These are phyloP conservation scores for Heloderma charlesbogerti DNA, from an alignment of 2,113 vertebrate genomes.

Conservation along the genomic window DNA sequence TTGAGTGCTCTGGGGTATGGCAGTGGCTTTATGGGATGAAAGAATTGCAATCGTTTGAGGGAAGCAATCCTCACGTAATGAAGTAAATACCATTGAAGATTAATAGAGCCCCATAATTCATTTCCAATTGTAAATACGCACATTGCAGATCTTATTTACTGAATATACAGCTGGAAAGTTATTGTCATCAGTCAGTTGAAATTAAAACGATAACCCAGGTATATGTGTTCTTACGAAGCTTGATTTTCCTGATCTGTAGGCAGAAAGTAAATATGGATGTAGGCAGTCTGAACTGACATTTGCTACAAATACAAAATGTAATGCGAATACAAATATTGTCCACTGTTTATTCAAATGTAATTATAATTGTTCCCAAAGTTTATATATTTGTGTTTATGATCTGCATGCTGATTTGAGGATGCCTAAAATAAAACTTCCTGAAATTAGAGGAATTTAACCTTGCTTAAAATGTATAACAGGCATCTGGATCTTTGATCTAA, in stretches of 20 bases:
- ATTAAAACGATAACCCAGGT: not conserved
- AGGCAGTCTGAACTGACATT: not conserved
- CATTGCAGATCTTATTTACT: not conserved
- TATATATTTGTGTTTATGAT: not conserved
- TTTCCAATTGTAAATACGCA: constrained; percentile 9
- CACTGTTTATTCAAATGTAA: not conserved
- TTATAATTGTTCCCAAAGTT: not conserved
- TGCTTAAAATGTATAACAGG: not conserved
- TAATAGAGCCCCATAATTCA: not conserved
- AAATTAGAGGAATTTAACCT: not conserved
- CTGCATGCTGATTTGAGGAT: not conserved
- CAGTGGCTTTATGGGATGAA: not conserved
- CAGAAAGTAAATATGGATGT: not conserved
- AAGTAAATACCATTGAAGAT: not conserved
- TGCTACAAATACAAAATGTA: constrained; percentile 1
- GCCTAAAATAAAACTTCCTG: not conserved
- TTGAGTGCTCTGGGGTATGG: not conserved
- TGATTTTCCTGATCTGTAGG: not conserved
- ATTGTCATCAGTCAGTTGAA: not conserved
- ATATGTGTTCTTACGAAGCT: not conserved
- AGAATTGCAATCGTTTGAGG: not conserved
- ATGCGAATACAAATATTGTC: not conserved
- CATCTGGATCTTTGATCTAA: no score
- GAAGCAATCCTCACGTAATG: not conserved
- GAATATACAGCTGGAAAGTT: not conserved